phyloP scores from a whole-genome alignment of 2,888 invertebrate species.

The Lutraria lutraria region DNA sequence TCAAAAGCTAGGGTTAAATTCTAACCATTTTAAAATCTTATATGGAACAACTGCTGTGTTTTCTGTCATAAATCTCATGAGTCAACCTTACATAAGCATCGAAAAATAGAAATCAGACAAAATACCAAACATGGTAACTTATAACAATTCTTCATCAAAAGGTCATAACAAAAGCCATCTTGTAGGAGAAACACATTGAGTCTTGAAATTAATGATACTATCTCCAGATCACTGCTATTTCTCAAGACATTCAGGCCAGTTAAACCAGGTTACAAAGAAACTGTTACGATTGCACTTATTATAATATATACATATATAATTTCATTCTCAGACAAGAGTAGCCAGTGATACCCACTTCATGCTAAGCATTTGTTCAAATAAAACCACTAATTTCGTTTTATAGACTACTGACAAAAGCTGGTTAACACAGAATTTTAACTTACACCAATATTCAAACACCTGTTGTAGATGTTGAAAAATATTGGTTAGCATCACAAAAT shows the following conservation, averaged over 20 bases:
- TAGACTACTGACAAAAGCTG: neutral
- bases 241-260: neutral
- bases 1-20: neutral
- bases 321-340: constrained; percentile 23
- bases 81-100: neutral
- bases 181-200: neutral
- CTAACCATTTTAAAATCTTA: neutral
- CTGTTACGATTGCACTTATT: constrained; percentile 32
- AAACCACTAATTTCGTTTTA: neutral
- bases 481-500: neutral
- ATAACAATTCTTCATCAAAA: neutral
- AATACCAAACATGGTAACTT: neutral
- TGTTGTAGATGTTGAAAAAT: neutral
- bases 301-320: constrained; percentile 23
- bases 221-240: neutral
- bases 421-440: neutral
- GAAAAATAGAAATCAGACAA: neutral
- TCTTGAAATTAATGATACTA: neutral
- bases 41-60: neutral
- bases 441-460: neutral
- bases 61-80: neutral
- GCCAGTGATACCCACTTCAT: constrained; percentile 28
- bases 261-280: neutral
- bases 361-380: neutral
- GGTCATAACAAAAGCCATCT: neutral